Percentiles rank a stretch among this genome's conserved stretches.
phyloP scores from a whole-genome alignment of 2,888 invertebrate species.

The Biston betularia region DNA sequence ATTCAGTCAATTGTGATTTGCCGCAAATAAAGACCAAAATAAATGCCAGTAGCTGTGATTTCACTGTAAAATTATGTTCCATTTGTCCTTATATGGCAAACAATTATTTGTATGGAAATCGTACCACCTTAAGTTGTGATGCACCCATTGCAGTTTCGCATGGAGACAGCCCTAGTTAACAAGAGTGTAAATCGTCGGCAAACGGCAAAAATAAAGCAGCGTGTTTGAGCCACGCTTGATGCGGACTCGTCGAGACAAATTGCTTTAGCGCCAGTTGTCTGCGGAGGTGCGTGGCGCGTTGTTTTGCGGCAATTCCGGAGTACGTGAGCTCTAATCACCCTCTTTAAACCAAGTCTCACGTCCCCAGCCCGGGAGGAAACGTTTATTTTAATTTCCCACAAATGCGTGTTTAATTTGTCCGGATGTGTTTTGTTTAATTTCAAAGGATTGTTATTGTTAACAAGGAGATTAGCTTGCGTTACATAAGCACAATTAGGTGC shows the following conservation, averaged over 20 bases:
- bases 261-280: constrained; percentile 55
- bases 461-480: constrained; percentile 44
- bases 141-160: no score
- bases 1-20: no score
- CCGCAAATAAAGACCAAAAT: no score
- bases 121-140: no score
- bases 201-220: constrained; percentile 22
- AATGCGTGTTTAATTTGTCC: constrained; percentile 76
- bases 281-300: constrained; percentile 61
- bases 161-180: no score
- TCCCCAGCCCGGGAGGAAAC: constrained; percentile 62
- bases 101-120: no score
- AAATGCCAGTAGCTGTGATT: no score
- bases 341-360: constrained; percentile 76
- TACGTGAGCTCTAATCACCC: constrained; percentile 77
- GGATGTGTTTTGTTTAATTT: constrained; percentile 75
- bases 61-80: no score
- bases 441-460: constrained; percentile 63
- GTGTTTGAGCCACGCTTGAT: constrained; percentile 21
- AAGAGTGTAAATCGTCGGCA: neutral
- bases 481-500: constrained; percentile 42
- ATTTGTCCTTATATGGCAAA: no score
- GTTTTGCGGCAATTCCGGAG: constrained; percentile 65
- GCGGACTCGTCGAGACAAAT: constrained; percentile 48
- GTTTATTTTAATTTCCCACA: constrained; percentile 80